Evolutionary conservation across 1,140 invertebrate genomes (phyloP).

Genomic region (Euwallacea fornicatus): DNA sequence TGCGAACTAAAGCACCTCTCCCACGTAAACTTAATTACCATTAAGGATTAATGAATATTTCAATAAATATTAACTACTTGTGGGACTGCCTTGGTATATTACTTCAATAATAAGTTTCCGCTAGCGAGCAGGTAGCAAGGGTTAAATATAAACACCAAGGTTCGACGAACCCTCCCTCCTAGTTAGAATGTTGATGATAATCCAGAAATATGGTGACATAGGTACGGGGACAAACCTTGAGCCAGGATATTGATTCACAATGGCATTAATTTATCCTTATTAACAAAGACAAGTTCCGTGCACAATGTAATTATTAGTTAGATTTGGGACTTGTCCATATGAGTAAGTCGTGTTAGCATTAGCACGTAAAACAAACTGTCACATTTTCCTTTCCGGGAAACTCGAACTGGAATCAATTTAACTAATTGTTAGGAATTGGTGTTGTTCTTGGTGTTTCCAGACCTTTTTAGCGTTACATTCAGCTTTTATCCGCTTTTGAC

Average conservation of each 20-base stretch:
- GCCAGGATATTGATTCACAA: neutral
- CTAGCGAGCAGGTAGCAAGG: neutral
- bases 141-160: neutral
- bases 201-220: neutral
- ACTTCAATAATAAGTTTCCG: neutral
- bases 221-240: neutral
- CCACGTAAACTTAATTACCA: slow-evolving; percentile 1
- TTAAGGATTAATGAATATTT: slow-evolving; percentile 6
- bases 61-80: slow-evolving; percentile 7
- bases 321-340: no score
- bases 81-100: slow-evolving; percentile 1
- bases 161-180: neutral
- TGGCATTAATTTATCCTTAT: neutral
- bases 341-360: no score
- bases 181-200: neutral
- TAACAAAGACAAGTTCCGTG: no score
- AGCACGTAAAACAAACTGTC: no score
- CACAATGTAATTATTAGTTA: no score
- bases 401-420: no score
- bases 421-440: no score
- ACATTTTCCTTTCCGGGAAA: no score
- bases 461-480: no score
- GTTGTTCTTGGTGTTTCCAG: no score
- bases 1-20: neutral
- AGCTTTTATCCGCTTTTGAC: no score